Evolutionary conservation across 1,140 invertebrate genomes (phyloP), one percentile per base, ranked within the genome.

Genomic region (Hypothenemus hampei): DNA sequence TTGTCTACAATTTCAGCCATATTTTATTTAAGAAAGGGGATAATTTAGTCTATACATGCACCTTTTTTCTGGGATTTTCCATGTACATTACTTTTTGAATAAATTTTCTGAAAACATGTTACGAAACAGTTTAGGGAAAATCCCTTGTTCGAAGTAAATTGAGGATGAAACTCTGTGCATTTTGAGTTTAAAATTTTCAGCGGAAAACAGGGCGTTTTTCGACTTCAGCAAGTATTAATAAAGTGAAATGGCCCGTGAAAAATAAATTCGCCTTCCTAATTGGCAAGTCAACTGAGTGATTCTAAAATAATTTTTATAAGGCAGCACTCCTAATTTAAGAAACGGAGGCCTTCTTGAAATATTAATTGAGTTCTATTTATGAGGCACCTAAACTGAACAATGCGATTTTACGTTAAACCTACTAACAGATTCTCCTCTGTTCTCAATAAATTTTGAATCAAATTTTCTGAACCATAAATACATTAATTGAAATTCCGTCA

Each of bases 221-320:
- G 20, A 31, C 52, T 45, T 20, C 13, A 39, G 22, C 36, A 45
- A 54, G 41, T 54, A 47, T 54, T 44, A 44, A 45, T 54, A 45
- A 54, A 54, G 52, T 40, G 23, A 54, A 54, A 54, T 54, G 52
- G 44, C 15, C 22, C 23, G 52, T 36, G 36, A 54, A 54, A 54
- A 54, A 54, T 54, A 54, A 54, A 54, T 54, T 54, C 52, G 16
- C 52, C 7, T 41, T 23, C 43, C 52, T 54, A 54, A 54, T 54
- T 54, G 52, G 52, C 52, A 46, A 47, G 47, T 54, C 52, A 43
- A 39, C 43, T 47, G 44, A 40, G 15, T 40, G 52, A 54, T 54
- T 54, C 47, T 46, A 40, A 46, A 54, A 54, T 54, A 45, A 54
- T 54, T 54, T 46, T 16, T 11, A 18, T 11, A 45, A 45, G 22